phyloP scores from a whole-genome alignment of 2,113 vertebrate species.

The Cercocebus atys region DNA sequence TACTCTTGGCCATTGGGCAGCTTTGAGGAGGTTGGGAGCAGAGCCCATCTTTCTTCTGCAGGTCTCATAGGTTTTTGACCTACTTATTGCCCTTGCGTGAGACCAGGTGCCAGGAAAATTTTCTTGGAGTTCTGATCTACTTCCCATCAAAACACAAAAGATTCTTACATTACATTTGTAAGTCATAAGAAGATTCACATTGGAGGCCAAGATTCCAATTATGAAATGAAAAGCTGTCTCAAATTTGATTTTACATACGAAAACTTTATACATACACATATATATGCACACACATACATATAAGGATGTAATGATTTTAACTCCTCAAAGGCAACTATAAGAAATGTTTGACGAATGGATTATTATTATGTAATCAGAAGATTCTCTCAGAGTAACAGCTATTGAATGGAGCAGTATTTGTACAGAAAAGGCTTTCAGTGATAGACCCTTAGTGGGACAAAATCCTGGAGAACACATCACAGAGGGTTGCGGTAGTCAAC shows the following conservation, averaged over 20 bases:
- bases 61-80: not conserved
- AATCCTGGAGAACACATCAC: not conserved
- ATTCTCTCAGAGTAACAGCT: not conserved
- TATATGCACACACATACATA: not conserved
- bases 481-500: not conserved
- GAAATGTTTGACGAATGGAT: not conserved
- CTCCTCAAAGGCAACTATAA: not conserved
- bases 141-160: slow-evolving; percentile 30
- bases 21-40: not conserved
- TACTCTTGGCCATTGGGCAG: not conserved
- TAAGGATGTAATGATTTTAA: not conserved
- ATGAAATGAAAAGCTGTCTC: not conserved
- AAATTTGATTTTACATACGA: not conserved
- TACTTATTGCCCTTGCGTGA: not conserved
- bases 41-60: not conserved
- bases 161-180: slow-evolving; percentile 2
- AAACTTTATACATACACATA: not conserved
- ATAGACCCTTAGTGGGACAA: not conserved
- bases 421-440: not conserved
- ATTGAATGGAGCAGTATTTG: not conserved
- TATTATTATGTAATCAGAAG: not conserved
- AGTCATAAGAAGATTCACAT: not conserved
- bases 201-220: not conserved
- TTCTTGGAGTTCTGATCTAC: slow-evolving; percentile 2
- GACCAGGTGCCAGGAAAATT: not conserved